Conservation (phyloP, 35 echinoderm and acorn worm species). For the Heliocidaris tuberculata region DNA sequence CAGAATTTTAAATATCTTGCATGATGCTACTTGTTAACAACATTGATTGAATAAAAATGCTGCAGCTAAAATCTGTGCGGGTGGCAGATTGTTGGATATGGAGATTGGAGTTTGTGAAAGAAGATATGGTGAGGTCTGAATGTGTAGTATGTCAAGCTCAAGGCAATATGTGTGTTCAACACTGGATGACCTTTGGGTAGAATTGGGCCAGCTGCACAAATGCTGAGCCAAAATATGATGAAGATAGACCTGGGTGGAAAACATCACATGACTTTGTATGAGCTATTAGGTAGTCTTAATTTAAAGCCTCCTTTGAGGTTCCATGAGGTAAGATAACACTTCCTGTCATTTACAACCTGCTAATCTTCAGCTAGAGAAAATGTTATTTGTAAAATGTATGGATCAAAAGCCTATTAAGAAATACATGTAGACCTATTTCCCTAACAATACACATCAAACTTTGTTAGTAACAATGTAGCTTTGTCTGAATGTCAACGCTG, state of each 20-base stretch:
- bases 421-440: too few species aligned
- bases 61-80: background rate
- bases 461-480: too few species aligned
- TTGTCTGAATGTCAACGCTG: too few species aligned
- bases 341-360: too few species aligned
- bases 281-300: background rate
- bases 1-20: background rate
- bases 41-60: background rate
- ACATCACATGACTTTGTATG: background rate
- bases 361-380: too few species aligned
- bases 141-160: background rate
- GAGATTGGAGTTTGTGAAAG: background rate
- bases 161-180: background rate
- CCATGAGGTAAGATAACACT: background rate
- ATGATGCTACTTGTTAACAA: background rate
- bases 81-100: background rate
- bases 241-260: background rate
- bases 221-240: background rate
- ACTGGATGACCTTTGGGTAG: background rate
- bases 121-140: background rate
- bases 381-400: too few species aligned
- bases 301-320: background rate
- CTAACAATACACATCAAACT: too few species aligned
- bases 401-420: too few species aligned
- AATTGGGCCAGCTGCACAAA: conserved; percentile 15